These are phyloP conservation scores for Caerostris extrusa DNA, from an alignment of 1,140 invertebrate genomes.

Conservation along the genomic window DNA sequence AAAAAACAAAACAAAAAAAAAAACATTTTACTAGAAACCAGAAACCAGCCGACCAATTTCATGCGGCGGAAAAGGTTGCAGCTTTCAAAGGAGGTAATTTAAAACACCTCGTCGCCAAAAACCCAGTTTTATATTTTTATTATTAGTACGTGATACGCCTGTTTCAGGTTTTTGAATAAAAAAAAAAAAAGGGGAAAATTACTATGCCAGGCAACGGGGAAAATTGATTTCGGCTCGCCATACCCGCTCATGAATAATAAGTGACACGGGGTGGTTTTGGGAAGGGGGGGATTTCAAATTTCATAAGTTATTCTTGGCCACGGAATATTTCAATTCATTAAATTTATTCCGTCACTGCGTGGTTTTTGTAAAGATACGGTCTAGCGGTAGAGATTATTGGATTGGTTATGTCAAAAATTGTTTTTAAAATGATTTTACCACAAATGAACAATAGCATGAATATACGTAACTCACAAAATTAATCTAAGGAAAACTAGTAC, in stretches of 20 bases:
- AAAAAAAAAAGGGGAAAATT: not conserved
- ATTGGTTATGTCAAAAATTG: no score
- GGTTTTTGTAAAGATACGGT: no score
- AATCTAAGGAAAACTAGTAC: no score
- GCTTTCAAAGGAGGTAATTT: not conserved
- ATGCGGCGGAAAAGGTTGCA: not conserved
- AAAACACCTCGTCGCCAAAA: not conserved
- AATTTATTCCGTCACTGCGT: no score
- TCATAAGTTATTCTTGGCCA: not conserved
- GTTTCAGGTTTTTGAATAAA: not conserved
- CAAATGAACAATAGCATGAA: no score
- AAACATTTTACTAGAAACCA: not conserved
- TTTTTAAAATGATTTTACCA: no score
- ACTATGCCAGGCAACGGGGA: not conserved
- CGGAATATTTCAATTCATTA: not conserved
- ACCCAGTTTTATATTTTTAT: not conserved
- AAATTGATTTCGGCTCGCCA: conserved; percentile 17
- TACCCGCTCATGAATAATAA: not conserved
- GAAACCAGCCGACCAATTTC: not conserved
- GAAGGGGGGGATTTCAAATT: not conserved
- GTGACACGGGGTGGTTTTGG: not conserved
- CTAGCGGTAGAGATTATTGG: no score
- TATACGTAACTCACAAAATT: no score
- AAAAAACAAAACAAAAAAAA: not conserved
- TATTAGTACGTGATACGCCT: conserved; percentile 7